phyloP scores from a whole-genome alignment of 23 tunicate species.

The Phallusia fumigata region DNA sequence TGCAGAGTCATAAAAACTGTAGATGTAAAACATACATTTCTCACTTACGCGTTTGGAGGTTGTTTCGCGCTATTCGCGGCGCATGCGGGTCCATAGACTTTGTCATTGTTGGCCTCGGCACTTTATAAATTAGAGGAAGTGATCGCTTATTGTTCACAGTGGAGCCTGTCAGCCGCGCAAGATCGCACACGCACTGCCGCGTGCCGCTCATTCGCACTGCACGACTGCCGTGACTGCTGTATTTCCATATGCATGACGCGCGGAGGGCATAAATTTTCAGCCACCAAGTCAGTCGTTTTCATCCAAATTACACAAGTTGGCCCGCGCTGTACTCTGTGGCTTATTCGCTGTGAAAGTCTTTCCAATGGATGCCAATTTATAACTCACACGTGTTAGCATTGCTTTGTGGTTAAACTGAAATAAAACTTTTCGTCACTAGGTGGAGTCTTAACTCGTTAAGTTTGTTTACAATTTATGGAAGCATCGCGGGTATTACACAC shows the following conservation, averaged over 20 bases:
- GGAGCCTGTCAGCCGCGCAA: conserved; percentile 11
- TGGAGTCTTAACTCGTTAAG: too few species aligned
- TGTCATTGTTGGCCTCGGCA: conserved; percentile 12
- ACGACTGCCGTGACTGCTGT: conserved; percentile 8
- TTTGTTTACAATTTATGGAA: too few species aligned
- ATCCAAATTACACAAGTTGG: background rate
- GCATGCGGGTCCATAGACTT: background rate
- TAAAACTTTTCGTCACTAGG: too few species aligned
- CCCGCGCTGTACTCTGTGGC: too few species aligned
- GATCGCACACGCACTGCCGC: background rate
- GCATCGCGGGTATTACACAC: too few species aligned
- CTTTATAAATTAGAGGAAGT: conserved; percentile 13
- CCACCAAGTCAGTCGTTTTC: background rate
- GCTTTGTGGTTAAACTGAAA: too few species aligned
- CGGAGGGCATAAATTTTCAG: background rate
- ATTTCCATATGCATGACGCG: conserved; percentile 6
- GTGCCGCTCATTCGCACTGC: background rate
- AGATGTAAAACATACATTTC: too few species aligned
- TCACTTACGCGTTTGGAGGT: background rate
- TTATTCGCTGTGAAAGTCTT: too few species aligned
- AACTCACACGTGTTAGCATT: too few species aligned
- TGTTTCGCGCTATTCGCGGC: background rate
- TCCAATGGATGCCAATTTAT: too few species aligned
- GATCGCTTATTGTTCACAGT: conserved; percentile 8
- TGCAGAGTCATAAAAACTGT: too few species aligned